Base-by-base conservation (phyloP, 2,797 vertebrate species). In the Florisuga fusca region DNA sequence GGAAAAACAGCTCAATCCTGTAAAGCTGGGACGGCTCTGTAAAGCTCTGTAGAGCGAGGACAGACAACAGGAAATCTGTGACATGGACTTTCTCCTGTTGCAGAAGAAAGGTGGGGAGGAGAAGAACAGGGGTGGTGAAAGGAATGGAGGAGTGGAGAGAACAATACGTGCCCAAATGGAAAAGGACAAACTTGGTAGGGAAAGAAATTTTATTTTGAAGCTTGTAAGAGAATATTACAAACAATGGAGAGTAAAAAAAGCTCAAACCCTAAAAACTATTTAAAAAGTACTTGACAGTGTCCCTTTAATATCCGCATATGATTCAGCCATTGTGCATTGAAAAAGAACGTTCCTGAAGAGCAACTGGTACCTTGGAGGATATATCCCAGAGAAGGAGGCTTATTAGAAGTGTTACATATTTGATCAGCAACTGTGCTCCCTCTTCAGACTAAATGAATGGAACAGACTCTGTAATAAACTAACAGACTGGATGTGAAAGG, bases 141-240 rank as follows among this genome's bases (percentile, higher is more conserved):
- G 76, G 48, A 86, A 87, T 27, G 53, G 38, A 36, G 69, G 69
- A 81, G 71, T 58, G 64, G 89, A 86, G 83, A 96, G 76, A 86
- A 84, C 74, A 9, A 64, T 89, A 73, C 54, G 1, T 94, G 94
- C 88, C 91, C 94, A 94, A 94, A 96, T 63, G 86, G 94, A 96
- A 96, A 95, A 96, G 93, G 90, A 97, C 96, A 97, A 95, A 69
- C 84, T 74, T 51, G 3, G 36, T 97, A 97, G 97, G 97, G 96
- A 98, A 98, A 98, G 96, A 97, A 92, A 95, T 97, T 98, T 98
- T 97, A 98, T 98, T 98, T 97, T 97, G 98, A 97, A 97, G 97
- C 96, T 97, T 96, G 96, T 97, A 97, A 98, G 97, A 97, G 97
- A 98, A 97, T 97, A 97, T 97, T 98, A 97, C 97, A 97, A 98